A percentile compares a stretch with the other conserved stretches of the same genome.
phyloP scores from a whole-genome alignment of 2,888 invertebrate genomes.

The Microplitis manilae region DNA sequence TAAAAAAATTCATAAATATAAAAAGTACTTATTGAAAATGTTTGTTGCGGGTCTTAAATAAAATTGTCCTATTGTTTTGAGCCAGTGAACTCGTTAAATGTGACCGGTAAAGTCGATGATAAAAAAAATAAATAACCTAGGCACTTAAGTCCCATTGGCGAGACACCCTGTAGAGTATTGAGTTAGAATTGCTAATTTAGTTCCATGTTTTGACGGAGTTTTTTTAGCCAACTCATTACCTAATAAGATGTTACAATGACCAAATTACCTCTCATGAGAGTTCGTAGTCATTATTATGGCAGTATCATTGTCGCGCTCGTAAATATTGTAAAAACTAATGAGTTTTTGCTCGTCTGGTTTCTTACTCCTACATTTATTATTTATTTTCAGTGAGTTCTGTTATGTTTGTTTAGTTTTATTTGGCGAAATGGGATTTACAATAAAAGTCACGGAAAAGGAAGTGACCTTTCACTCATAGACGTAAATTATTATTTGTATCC shows the following conservation, averaged over 20 bases:
- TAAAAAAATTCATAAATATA: not conserved
- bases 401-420: not conserved
- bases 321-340: not conserved
- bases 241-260: conserved; percentile 14
- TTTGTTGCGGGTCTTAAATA: not conserved
- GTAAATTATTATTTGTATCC: not conserved
- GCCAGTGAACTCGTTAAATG: not conserved
- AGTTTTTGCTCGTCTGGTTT: not conserved
- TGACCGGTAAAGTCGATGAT: not conserved
- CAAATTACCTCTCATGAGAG: conserved; percentile 27
- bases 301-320: not conserved
- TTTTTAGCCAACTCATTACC: not conserved
- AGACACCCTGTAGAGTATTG: not conserved
- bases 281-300: not conserved
- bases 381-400: not conserved
- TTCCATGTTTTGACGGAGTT: not conserved
- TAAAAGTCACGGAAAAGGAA: not conserved
- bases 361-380: not conserved
- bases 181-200: not conserved
- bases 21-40: conserved; percentile 4
- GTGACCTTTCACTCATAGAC: conserved; percentile 1
- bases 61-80: conserved; percentile 6
- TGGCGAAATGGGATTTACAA: not conserved
- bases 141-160: not conserved
- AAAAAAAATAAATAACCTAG: not conserved